Evolutionary conservation across 2,888 invertebrate genomes (phyloP).

Genomic region (Hydrotaea cyrtoneurina): DNA sequence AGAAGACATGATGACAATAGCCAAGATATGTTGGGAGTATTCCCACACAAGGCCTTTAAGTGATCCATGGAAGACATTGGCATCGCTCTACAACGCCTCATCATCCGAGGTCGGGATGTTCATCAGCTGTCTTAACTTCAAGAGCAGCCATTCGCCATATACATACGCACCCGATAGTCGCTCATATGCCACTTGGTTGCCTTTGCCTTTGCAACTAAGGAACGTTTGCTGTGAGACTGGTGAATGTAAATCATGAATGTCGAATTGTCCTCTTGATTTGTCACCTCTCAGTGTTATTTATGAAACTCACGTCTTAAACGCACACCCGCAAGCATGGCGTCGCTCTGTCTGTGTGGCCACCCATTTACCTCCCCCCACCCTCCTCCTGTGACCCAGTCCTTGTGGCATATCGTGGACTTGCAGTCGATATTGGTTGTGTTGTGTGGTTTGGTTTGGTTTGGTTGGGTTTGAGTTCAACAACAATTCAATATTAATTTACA

Average conservation of each 20-base stretch:
- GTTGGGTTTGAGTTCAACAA: constrained; percentile 37
- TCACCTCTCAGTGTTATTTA: constrained; percentile 6
- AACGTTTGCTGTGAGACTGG: neutral
- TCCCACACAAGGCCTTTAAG: neutral
- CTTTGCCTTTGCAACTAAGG: no score
- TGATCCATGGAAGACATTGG: neutral
- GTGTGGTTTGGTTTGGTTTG: neutral
- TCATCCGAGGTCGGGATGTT: neutral
- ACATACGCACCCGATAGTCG: no score
- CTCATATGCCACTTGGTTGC: no score
- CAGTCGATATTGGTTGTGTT: neutral
- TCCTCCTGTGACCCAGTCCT: neutral
- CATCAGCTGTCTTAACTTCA: neutral
- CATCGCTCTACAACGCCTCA: neutral
- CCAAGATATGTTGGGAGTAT: neutral
- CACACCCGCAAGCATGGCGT: neutral
- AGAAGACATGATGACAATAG: constrained; percentile 17
- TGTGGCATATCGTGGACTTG: neutral
- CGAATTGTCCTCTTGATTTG: constrained; percentile 20
- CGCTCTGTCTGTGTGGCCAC: neutral
- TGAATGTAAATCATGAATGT: neutral
- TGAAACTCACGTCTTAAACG: constrained; percentile 5
- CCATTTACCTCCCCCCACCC: neutral
- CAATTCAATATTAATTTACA: constrained; percentile 54
- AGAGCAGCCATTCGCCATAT: neutral